Percentiles rank a stretch among this genome's conserved stretches.
Evolutionary conservation across 2,888 invertebrate species (phyloP).

Genomic region (Napeogenes inachia): DNA sequence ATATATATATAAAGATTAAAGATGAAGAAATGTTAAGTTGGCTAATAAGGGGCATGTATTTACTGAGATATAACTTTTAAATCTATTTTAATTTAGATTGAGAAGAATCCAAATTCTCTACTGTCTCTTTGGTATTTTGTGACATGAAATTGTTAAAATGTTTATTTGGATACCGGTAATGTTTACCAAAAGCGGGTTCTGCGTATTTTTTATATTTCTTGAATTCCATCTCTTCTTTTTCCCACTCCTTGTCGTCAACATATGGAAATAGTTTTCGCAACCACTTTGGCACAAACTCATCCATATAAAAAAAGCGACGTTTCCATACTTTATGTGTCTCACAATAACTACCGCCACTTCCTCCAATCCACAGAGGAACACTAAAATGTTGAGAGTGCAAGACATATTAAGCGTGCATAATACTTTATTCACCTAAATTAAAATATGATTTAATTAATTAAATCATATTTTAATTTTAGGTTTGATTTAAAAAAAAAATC

Average conservation of each 20-base stretch:
- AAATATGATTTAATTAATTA: too few relatives aligned
- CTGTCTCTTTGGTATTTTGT: conserved; percentile 39
- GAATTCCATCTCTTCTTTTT: conserved; percentile 44
- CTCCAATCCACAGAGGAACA: conserved; percentile 52
- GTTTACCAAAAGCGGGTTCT: conserved; percentile 53
- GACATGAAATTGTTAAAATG: conserved; percentile 41
- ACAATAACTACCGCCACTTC: conserved; percentile 43
- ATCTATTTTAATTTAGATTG: conserved; percentile 9
- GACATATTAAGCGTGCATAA: neutral
- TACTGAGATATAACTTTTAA: too few relatives aligned
- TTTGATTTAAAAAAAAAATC: too few relatives aligned
- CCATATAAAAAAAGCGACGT: conserved; percentile 54
- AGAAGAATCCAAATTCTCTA: conserved; percentile 35
- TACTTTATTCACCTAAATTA: too few relatives aligned
- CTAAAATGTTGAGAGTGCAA: conserved; percentile 33
- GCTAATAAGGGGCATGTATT: too few relatives aligned
- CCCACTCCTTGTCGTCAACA: conserved; percentile 50
- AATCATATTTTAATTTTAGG: too few relatives aligned
- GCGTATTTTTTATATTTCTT: conserved; percentile 47
- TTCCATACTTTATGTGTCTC: conserved; percentile 53
- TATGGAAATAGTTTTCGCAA: conserved; percentile 42
- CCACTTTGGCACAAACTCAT: conserved; percentile 55
- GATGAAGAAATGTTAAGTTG: neutral
- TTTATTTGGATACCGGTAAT: conserved; percentile 46
- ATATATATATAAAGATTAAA: too few relatives aligned